A percentile compares a stretch with the other conserved stretches of the same genome.
These are phyloP conservation scores for Folsomia manolachei DNA, from an alignment of 2,888 invertebrate species.

Conservation along the genomic window DNA sequence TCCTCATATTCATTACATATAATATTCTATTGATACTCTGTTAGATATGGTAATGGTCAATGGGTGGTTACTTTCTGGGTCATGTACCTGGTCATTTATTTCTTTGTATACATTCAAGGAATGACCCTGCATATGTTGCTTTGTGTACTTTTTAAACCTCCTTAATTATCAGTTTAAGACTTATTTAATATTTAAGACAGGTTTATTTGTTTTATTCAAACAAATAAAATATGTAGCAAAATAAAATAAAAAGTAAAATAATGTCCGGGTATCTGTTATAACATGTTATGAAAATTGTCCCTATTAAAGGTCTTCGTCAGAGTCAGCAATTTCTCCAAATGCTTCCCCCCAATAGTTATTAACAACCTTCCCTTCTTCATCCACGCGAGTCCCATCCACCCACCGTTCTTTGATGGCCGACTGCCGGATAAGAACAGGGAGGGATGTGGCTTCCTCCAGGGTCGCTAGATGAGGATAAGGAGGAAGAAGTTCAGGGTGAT, in stretches of 20 bases:
- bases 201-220: too few relatives aligned
- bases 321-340: not conserved
- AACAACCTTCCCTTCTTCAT: not conserved
- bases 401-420: not conserved
- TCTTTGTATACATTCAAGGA: constrained; percentile 9
- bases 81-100: not conserved
- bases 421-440: not conserved
- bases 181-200: too few relatives aligned
- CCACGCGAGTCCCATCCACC: not conserved
- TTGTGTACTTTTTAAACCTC: constrained; percentile 2
- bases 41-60: not conserved
- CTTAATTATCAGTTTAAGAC: constrained; percentile 13
- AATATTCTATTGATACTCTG: not conserved
- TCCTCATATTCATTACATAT: too few relatives aligned
- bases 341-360: not conserved
- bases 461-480: not conserved
- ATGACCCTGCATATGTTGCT: not conserved
- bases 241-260: too few relatives aligned
- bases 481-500: not conserved
- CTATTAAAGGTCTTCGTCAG: not conserved
- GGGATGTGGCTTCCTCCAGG: not conserved
- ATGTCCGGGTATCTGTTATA: too few relatives aligned
- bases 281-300: too few relatives aligned
- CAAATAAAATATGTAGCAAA: too few relatives aligned
- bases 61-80: constrained; percentile 19